phyloP scores from a whole-genome alignment of 2,797 vertebrate genomes.

The Coendou prehensilis region DNA sequence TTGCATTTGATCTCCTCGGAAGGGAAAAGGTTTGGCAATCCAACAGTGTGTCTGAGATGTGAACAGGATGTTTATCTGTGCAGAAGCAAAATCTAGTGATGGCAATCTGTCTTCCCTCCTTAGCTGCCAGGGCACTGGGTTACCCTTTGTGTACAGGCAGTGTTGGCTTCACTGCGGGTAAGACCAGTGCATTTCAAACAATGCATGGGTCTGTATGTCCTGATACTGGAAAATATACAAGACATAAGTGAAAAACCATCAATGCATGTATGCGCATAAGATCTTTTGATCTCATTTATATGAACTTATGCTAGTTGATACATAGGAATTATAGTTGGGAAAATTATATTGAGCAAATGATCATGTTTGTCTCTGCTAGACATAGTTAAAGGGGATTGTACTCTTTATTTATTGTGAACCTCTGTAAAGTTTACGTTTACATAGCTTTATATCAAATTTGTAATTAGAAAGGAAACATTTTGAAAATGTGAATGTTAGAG shows the following conservation, averaged over 20 bases:
- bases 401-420: background rate
- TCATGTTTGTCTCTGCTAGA: background rate
- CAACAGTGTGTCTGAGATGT: background rate
- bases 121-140: background rate
- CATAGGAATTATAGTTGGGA: background rate
- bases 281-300: background rate
- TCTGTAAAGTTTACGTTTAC: background rate
- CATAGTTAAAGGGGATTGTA: background rate
- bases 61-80: background rate
- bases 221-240: background rate
- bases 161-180: background rate
- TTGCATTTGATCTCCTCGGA: background rate
- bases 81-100: background rate
- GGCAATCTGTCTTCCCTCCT: fast-evolving
- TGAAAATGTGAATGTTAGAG: background rate
- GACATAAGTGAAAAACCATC: background rate
- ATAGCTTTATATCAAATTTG: background rate
- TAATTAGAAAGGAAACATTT: background rate
- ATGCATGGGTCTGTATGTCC: background rate
- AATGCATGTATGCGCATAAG: background rate
- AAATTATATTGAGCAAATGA: background rate
- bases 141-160: background rate
- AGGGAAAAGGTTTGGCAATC: background rate
- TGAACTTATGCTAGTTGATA: background rate
- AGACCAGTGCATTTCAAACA: background rate